Percentiles rank a stretch among this genome's conserved stretches.
These are phyloP conservation scores for Anagyrus pseudococci DNA, from an alignment of 2,888 invertebrate species.

Conservation along the genomic window DNA sequence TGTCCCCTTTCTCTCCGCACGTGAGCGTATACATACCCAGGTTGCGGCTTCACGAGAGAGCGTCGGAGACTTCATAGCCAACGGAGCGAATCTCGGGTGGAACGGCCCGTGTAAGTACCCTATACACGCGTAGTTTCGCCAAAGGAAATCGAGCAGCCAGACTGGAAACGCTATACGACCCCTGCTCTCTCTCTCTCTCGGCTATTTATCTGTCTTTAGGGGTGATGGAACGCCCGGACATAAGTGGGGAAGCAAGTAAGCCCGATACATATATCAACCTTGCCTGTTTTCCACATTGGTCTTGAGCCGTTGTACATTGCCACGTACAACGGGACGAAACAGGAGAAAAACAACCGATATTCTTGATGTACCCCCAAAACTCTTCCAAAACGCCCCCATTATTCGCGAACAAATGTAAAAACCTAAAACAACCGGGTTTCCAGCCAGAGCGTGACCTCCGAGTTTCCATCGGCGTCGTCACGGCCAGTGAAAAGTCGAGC, in stretches of 20 bases:
- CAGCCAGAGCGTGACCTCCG: too few species aligned
- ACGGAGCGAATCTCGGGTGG: slow-evolving; percentile 12
- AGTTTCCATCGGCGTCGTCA: background rate
- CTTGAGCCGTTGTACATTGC: background rate
- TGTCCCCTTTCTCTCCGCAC: too few species aligned
- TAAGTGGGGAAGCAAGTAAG: too few species aligned
- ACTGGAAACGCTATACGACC: too few species aligned
- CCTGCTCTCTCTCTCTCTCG: too few species aligned
- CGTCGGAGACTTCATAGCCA: slow-evolving; percentile 20
- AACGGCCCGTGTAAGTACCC: background rate
- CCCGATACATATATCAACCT: background rate
- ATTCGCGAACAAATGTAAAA: too few species aligned
- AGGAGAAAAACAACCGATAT: background rate
- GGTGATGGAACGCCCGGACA: slow-evolving; percentile 8
- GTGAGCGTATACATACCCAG: too few species aligned
- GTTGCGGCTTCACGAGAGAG: too few species aligned
- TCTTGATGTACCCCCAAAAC: too few species aligned
- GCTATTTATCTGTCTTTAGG: slow-evolving; percentile 25
- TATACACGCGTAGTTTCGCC: background rate
- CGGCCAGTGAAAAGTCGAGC: too few species aligned
- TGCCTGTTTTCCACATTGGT: background rate
- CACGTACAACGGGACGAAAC: background rate
- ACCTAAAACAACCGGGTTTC: too few species aligned
- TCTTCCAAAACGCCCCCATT: too few species aligned
- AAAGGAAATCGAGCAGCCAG: background rate